Base-by-base conservation (phyloP, 1,140 invertebrate species). In the Drosophila nigromelanica region DNA sequence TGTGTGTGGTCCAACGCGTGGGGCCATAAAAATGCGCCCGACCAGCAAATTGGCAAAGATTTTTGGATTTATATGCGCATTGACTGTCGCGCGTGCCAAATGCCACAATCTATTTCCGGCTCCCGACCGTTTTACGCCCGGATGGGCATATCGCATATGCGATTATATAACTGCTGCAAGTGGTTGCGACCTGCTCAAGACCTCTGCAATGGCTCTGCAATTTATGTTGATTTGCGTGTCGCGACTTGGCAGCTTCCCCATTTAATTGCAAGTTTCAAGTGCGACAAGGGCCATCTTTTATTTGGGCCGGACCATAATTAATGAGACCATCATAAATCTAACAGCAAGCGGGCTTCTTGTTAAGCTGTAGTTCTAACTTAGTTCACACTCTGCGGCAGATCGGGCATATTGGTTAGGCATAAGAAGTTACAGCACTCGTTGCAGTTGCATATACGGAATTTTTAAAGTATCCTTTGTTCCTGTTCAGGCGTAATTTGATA, bases 191-290 rank as follows among this genome's bases (percentile, higher is more conserved):
- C 18, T 48, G 5, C 48, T 58, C 18, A 27, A 51, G 24, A 51
- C 27, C 18, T 11, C 7, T 51, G 48, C 18, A 52, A 45, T 59
- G 35, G 15, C 15, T 35, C 8, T 67, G 71, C 81, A 85, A 85
- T 85, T 86, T 80, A 85, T 86, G 77, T 80, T 85, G 82, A 87
- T 86, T 87, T 86, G 83, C 82, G 71, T 86, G 81, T 82, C 78
- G 60, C 63, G 58, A 54, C 55, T 67, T 59, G 61, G 52, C 37
- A 56, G 55, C 64, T 68, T 73, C 47, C 39, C 72, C 55, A 72
- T 86, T 86, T 86, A 86, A 86, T 86, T 86, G 78, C 81, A 62
- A 60, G 60, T 63, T 75, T 86, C 62, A 67, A 80, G 81, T 77
- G 81, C 72, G 64, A 62, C 79, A 73, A 67, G 63, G 55, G 63